phyloP scores from a whole-genome alignment of 1,140 invertebrate species.

The Octopus bimaculoides region DNA sequence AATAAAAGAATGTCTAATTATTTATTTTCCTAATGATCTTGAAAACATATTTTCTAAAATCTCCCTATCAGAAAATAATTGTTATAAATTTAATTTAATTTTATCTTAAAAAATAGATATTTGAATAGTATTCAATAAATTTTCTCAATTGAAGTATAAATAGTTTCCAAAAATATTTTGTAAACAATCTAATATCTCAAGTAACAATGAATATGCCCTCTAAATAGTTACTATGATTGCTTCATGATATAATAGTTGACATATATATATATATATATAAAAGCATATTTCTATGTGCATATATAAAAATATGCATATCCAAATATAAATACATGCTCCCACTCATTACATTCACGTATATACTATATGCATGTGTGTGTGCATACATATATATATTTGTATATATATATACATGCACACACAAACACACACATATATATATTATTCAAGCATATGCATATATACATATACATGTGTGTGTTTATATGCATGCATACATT shows the following conservation, averaged over 20 bases:
- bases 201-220: no score
- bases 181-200: no score
- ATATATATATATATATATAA: no score
- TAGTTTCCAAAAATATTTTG: no score
- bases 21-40: neutral
- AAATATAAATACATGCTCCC: neutral
- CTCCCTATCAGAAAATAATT: neutral
- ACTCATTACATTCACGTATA: neutral
- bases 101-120: no score
- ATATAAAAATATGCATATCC: neutral
- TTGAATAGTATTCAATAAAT: no score
- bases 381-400: neutral
- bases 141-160: no score
- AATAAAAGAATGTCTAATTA: neutral
- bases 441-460: neutral
- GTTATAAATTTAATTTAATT: no score
- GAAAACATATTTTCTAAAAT: neutral
- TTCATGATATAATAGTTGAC: no score
- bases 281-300: no score
- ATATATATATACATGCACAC: neutral
- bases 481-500: neutral
- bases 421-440: neutral
- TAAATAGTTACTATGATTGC: no score
- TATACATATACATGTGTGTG: neutral
- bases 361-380: neutral